Evolutionary conservation across 2,888 invertebrate species (phyloP), one percentile per base, ranked within the genome.

Genomic region (Candidula unifasciata): DNA sequence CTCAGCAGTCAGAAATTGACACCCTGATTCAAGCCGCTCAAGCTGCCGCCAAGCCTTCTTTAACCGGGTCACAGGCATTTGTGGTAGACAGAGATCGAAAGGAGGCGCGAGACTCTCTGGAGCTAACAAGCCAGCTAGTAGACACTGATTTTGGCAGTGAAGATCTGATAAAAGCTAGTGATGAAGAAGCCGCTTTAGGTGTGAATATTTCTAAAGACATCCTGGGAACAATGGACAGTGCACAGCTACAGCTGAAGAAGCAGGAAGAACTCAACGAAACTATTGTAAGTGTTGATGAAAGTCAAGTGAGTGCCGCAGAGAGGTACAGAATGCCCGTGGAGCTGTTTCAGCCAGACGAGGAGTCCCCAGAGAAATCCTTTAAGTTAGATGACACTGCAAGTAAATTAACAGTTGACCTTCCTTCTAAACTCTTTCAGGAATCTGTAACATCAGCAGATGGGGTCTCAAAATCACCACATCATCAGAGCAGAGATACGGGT

Each of bases 261-360:
- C 74, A 30, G 18, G 68, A 54, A 8, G 76, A 74, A 16, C 37
- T 24, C 24, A 27, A 21, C 10, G 76, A 66, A 21, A 27, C 54
- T n/a, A 33, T 57, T 33, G 60, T 77, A 33, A 85, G 71, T 37
- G 66, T 81, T 35, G 81, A 85, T 60, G 85, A 85, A 27, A 81
- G 77, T 44, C 77, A 71, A 33, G 85, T 85, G 24, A 85, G 85
- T 81, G 77, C 85, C 24, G 85, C 85, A 37, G 85, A 85, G 64
- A 76, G 81, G 44, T 85, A 85, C 60, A 30, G 81, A 21, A 85
- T 85, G 85, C 85, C 85, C 10, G 74, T 54, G 24, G 85, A 85
- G 68, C 35, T 85, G 71, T 85, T 85, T 35, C 85, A 85, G 68
- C 85, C 85, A 16, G 85, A 85, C 71, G 85, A 85, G 6, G 85